Evolutionary conservation across 2,888 invertebrate species (phyloP), one percentile per base, ranked within the genome.

Genomic region (Crossocerus cetratus): DNA sequence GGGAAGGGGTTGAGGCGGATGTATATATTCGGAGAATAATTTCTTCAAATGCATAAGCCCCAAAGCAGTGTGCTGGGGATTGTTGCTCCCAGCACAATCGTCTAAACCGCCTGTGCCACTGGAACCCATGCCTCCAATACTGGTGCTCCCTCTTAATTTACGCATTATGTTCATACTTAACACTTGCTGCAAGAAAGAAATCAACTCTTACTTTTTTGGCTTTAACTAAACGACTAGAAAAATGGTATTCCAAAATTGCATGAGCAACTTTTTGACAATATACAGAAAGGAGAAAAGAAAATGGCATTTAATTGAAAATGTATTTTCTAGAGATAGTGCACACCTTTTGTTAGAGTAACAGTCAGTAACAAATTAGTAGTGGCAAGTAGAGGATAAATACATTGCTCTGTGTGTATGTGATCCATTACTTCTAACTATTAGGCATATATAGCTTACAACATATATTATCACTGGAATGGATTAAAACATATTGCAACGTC

Each of bases 41-140:
- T 99, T 99, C 88, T 98, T 96, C 61, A 99, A 93, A 89, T 99
- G 99, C 95, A 97, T 97, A 69, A 99, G 93, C 45, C 98, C 98
- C 70, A 99, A 93, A 86, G 98, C 97, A 65, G 97, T 94, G 87
- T 96, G 96, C 74, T 95, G 94, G 60, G 95, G 93, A 76, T 93
- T 92, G 53, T 93, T 91, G 22, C 92, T 91, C 76, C 92, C 92
- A 23, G 93, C 93, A 44, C 92, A 91, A 78, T 93, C 92, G 76
- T 94, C 94, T 62, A 91, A 90, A 78, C 91, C 90, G 77, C 92
- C 91, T 75, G 91, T 86, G 72, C 91, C 88, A 64, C 92, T 88
- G 75, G 91, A 90, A 80, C 91, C 91, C 82, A 91, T 91, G 64
- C 92, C 91, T 80, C 92, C 92, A 69, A 91, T 89, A 63, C 88